Conservation (phyloP, 2,113 vertebrate genomes). For the Oncorhynchus masou region DNA sequence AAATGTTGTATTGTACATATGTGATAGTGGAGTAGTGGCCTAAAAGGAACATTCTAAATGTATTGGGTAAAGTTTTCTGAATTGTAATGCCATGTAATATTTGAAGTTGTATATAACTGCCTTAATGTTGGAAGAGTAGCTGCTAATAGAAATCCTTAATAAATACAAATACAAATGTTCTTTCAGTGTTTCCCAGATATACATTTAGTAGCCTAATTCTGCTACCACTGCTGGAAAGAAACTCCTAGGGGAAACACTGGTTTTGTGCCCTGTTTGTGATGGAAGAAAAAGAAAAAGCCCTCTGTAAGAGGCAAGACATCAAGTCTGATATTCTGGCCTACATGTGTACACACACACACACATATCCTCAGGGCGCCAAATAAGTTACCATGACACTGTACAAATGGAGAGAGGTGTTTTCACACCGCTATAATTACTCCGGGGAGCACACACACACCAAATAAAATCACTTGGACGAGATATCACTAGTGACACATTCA, state of each 20-base stretch:
- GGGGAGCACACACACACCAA: neutral
- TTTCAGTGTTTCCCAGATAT: too few relatives aligned
- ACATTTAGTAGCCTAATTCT: too few relatives aligned
- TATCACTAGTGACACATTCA: neutral
- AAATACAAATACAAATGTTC: too few relatives aligned
- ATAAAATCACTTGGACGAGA: neutral
- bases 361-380: neutral
- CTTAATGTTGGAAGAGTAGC: too few relatives aligned
- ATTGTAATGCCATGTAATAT: too few relatives aligned
- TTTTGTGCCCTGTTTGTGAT: neutral
- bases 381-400: slow-evolving; percentile 6
- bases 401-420: neutral
- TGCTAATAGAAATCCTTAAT: too few relatives aligned
- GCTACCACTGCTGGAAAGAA: neutral
- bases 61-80: too few relatives aligned
- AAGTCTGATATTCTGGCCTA: neutral
- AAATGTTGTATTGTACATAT: too few relatives aligned
- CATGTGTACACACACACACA: neutral
- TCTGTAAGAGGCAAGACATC: neutral
- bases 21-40: too few relatives aligned
- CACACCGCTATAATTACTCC: neutral
- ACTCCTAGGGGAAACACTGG: neutral
- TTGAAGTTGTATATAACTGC: too few relatives aligned
- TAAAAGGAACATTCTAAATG: too few relatives aligned
- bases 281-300: too few relatives aligned